Evolutionary conservation across 2,113 vertebrate genomes (phyloP).

Genomic region (Gnathonemus echidnorhynchus): DNA sequence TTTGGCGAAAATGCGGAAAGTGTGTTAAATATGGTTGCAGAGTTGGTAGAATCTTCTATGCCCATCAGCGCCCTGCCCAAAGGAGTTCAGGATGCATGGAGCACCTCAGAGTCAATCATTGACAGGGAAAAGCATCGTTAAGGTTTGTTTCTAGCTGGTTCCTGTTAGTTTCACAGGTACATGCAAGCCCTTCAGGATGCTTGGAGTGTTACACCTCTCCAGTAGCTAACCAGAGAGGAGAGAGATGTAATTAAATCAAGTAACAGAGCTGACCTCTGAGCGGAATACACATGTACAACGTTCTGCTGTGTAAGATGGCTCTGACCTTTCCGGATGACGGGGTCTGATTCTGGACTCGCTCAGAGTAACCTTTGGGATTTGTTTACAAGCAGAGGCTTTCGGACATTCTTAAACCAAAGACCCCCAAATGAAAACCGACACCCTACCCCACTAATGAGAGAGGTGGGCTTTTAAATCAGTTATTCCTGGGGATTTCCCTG

Average conservation of each 20-base stretch:
- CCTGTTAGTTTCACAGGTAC: slow-evolving; percentile 3
- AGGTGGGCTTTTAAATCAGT: neutral
- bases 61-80: neutral
- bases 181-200: slow-evolving; percentile 7
- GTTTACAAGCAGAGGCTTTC: neutral
- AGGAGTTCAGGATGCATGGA: neutral
- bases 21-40: neutral
- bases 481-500: neutral
- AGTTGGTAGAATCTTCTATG: neutral
- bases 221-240: neutral
- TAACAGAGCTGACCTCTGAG: slow-evolving; percentile 1
- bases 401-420: neutral
- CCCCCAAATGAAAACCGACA: neutral
- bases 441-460: neutral
- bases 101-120: slow-evolving; percentile 24
- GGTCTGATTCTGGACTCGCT: neutral
- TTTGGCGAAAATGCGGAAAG: neutral
- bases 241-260: slow-evolving; percentile 20
- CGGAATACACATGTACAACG: neutral
- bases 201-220: neutral
- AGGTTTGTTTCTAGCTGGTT: slow-evolving; percentile 5
- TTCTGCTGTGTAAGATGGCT: slow-evolving; percentile 19
- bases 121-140: slow-evolving; percentile 9
- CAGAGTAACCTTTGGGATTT: neutral
- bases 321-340: slow-evolving; percentile 17